These are phyloP conservation scores for Dicentrarchus labrax DNA, from an alignment of 2,113 vertebrate species.

Conservation along the genomic window DNA sequence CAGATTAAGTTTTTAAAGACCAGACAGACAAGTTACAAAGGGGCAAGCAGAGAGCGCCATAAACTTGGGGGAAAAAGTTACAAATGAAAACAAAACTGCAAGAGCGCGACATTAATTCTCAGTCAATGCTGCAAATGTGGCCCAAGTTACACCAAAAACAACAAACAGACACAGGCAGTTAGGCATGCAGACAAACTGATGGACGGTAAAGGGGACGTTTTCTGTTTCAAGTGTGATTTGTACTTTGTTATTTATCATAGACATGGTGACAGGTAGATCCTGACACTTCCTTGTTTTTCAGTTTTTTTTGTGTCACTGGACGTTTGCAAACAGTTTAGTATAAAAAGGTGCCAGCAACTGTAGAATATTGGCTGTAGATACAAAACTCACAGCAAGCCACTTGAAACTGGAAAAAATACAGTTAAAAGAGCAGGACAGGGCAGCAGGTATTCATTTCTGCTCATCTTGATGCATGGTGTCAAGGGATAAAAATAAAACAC, in stretches of 20 bases:
- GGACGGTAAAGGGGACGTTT: constrained; percentile 65
- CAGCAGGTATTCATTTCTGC: constrained; percentile 40
- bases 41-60: constrained; percentile 72
- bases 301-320: constrained; percentile 21
- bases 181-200: constrained; percentile 81
- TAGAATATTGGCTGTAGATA: constrained; percentile 16
- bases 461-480: constrained; percentile 43
- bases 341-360: not conserved
- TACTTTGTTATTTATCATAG: constrained; percentile 34
- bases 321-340: constrained; percentile 23
- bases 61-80: constrained; percentile 56
- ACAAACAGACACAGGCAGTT: constrained; percentile 82
- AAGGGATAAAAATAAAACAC: constrained; percentile 7
- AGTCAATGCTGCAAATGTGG: constrained; percentile 73
- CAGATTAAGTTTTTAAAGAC: constrained; percentile 32
- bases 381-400: constrained; percentile 39
- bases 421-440: constrained; percentile 56
- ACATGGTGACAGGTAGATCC: constrained; percentile 13
- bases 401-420: constrained; percentile 61
- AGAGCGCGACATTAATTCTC: constrained; percentile 66
- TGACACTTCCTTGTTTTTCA: constrained; percentile 21
- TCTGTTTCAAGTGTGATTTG: constrained; percentile 66
- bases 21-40: constrained; percentile 58
- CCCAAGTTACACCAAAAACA: constrained; percentile 69
- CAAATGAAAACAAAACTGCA: constrained; percentile 73